Conservation (phyloP, 2,113 vertebrate species). For the Guaruba guarouba region DNA sequence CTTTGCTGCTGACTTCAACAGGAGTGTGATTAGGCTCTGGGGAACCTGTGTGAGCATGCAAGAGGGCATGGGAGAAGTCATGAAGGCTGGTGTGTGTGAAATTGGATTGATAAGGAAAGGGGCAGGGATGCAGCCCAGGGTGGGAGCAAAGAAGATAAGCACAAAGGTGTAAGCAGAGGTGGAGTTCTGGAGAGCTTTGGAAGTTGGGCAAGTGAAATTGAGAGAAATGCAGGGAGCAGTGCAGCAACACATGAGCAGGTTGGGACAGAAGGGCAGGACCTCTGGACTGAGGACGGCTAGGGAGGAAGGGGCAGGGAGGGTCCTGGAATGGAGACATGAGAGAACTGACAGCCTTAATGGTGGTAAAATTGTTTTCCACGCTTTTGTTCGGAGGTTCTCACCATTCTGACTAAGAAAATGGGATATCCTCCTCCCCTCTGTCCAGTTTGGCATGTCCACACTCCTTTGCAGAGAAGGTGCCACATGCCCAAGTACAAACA, state of each 20-base stretch:
- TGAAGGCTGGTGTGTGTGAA: constrained; percentile 20
- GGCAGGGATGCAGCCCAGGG: constrained; percentile 49
- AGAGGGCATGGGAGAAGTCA: constrained; percentile 33
- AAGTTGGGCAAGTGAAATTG: constrained; percentile 50
- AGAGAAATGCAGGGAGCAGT: neutral
- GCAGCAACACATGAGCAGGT: neutral
- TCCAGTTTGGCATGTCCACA: neutral
- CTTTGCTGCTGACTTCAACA: neutral
- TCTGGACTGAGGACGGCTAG: neutral
- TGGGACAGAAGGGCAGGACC: neutral
- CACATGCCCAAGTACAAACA: accelerated
- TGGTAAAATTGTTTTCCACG: neutral
- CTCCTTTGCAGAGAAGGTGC: neutral
- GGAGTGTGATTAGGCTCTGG: neutral
- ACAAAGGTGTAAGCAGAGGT: constrained; percentile 52
- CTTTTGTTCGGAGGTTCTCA: neutral
- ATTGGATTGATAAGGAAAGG: constrained; percentile 55
- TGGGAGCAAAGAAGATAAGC: constrained; percentile 56
- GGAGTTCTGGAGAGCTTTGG: constrained; percentile 52
- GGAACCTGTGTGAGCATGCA: constrained; percentile 51
- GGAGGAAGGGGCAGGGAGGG: neutral
- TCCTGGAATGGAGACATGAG: neutral
- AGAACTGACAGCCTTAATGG: neutral
- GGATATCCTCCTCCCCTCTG: neutral
- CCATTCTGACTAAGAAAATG: neutral